Percentiles rank a stretch among this genome's conserved stretches.
Conservation (phyloP, 2,797 vertebrate species). For the Brachyalestes nurse region DNA sequence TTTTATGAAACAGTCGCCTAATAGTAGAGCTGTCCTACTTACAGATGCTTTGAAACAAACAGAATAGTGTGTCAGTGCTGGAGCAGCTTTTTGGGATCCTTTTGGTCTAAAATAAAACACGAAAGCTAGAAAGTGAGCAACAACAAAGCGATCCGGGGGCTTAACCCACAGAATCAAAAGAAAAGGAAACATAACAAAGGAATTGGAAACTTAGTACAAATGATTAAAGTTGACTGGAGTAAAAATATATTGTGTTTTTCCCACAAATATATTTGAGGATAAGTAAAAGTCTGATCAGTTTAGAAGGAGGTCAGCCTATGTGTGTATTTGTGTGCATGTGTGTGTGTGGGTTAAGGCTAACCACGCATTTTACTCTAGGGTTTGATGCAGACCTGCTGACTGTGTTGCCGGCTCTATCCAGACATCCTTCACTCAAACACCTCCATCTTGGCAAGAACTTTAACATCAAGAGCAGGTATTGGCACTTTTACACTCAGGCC, state of each 20-base stretch:
- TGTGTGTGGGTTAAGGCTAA: not conserved
- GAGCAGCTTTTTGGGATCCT: not conserved
- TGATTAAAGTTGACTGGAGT: not conserved
- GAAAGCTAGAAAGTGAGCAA: not conserved
- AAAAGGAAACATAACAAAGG: not conserved
- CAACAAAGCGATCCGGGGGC: not conserved
- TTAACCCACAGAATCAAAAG: not conserved
- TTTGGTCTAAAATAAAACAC: not conserved
- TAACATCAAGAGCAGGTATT: constrained; percentile 90
- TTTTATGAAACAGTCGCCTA: not conserved
- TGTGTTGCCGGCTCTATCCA: constrained; percentile 84
- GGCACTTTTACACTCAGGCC: not conserved
- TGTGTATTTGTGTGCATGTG: not conserved
- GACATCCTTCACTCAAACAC: constrained; percentile 90
- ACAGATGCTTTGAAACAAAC: not conserved
- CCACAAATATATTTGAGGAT: no score
- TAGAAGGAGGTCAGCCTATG: no score
- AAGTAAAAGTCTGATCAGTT: no score
- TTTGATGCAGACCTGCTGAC: constrained; percentile 87
- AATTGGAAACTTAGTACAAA: not conserved
- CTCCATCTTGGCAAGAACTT: constrained; percentile 92
- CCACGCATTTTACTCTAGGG: constrained; percentile 68
- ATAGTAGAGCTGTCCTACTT: not conserved
- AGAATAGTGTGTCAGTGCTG: not conserved
- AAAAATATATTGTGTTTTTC: not conserved